A percentile compares a stretch with the other conserved stretches of the same genome.
These are phyloP conservation scores for Eupelmus urozonus DNA, from an alignment of 2,888 invertebrate genomes.

Conservation along the genomic window DNA sequence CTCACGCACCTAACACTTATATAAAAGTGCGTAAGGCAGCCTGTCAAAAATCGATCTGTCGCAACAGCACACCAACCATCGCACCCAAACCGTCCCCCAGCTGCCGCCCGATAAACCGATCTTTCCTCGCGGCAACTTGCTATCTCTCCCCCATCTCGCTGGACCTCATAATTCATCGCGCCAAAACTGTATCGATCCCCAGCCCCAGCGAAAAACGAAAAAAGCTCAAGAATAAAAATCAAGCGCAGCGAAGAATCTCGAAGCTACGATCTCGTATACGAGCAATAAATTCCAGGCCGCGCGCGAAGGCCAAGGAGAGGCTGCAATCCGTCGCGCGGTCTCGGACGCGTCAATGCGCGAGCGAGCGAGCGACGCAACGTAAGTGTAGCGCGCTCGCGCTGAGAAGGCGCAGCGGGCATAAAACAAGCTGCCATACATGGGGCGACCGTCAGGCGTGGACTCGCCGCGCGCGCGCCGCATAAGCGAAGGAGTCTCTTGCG, in stretches of 20 bases:
- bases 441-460: constrained; percentile 70
- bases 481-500: too few species aligned
- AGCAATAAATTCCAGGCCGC: constrained; percentile 1
- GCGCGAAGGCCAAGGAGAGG: constrained; percentile 41
- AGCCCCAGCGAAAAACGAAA: background rate
- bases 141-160: too few species aligned
- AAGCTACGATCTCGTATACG: background rate
- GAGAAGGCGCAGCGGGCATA: constrained; percentile 67
- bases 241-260: background rate
- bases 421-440: constrained; percentile 78
- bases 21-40: too few species aligned
- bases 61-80: too few species aligned
- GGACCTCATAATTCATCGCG: background rate
- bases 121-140: too few species aligned
- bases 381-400: constrained; percentile 48
- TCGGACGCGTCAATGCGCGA: constrained; percentile 56
- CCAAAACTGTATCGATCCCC: background rate
- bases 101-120: too few species aligned
- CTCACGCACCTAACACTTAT: too few species aligned
- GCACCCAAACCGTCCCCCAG: too few species aligned
- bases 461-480: background rate
- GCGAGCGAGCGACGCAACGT: background rate
- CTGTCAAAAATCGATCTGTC: too few species aligned
- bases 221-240: background rate
- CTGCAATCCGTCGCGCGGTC: constrained; percentile 59